Percentiles rank a stretch among this genome's conserved stretches.
Evolutionary conservation across 2,888 invertebrate genomes (phyloP).

Genomic region (Catocala sponsa): DNA sequence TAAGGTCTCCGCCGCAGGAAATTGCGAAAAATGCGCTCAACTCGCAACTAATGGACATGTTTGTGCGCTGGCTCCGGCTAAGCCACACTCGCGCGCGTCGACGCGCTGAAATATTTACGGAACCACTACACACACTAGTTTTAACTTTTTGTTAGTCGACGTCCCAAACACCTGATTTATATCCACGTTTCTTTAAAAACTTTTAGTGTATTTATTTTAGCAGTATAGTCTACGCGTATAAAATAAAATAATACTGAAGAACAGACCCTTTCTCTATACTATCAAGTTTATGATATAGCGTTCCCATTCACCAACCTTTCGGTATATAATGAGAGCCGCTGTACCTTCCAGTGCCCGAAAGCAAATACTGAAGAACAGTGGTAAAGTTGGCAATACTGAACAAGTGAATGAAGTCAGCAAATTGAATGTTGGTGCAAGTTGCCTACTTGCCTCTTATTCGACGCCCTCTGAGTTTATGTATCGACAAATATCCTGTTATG

Average conservation of each 20-base stretch:
- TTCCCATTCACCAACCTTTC: too few relatives aligned
- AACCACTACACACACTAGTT: slow-evolving; percentile 16
- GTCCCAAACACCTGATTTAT: slow-evolving; percentile 10
- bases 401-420: slow-evolving; percentile 51
- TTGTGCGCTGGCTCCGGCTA: slow-evolving; percentile 32
- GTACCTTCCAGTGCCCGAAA: too few relatives aligned
- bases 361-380: slow-evolving; percentile 13
- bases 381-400: slow-evolving; percentile 32
- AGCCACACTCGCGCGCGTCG: not conserved
- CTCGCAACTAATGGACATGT: slow-evolving; percentile 61
- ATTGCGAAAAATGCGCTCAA: slow-evolving; percentile 67
- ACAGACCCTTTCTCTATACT: too few relatives aligned
- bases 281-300: too few relatives aligned
- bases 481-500: slow-evolving; percentile 32
- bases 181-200: not conserved
- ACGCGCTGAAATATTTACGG: slow-evolving; percentile 38
- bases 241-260: slow-evolving; percentile 23
- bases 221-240: slow-evolving; percentile 16
- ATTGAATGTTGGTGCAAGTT: slow-evolving; percentile 49
- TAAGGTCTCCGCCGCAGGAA: slow-evolving; percentile 50
- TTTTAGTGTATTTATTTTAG: not conserved
- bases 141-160: slow-evolving; percentile 10
- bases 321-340: too few relatives aligned
- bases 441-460: slow-evolving; percentile 37
- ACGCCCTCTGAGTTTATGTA: slow-evolving; percentile 27